Base-by-base conservation (phyloP, 1,140 invertebrate species). In the Hyphantria cunea region DNA sequence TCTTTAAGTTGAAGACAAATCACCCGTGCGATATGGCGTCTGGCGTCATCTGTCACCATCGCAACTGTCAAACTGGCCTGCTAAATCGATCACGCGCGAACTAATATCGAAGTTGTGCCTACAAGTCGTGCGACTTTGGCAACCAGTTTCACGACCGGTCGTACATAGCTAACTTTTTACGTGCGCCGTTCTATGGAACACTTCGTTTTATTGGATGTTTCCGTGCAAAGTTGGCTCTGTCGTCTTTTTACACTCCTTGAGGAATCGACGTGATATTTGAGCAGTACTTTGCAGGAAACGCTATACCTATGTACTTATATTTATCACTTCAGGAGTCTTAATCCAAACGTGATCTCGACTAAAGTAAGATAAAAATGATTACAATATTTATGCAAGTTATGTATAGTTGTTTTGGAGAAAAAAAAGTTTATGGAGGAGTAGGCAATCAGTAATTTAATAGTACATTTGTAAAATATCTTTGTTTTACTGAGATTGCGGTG, bases 41-140 rank as follows among this genome's bases (percentile, higher is more conserved):
- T 73, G 70, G 80, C 80, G 76, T 84, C 85, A 88, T 88, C 85
- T 81, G 82, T 88, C 82, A 84, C 82, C 69, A 85, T 85, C 82
- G 75, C 62, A 86, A 85, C 82, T 88, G 85, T 86, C 85, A 82
- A 82, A 84, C 76, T 82, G 76, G 75, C 68, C 75, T 72, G 81
- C 72, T 74, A 73, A 77, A 88, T 85, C 85, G 84, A 88, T 88
- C 85, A 88, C 83, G 79, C 66, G 74, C 73, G 68, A 88, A 88
- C 83, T 88, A 88, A 88, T 88, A 86, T 85, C 81, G 72, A 86
- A 86, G 83, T 86, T 84, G 74, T 58, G 82, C 64, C 68, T 66
- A 80, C 78, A 78, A 81, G 80, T 81, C 73, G 78, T 39, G 67
- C 56, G 72, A 59, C 63, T 61, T 54, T 12, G 51, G 48, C 69